Evolutionary conservation across 2,113 vertebrate genomes (phyloP), one percentile per base, ranked within the genome.

Genomic region (Syrmaticus mikado): DNA sequence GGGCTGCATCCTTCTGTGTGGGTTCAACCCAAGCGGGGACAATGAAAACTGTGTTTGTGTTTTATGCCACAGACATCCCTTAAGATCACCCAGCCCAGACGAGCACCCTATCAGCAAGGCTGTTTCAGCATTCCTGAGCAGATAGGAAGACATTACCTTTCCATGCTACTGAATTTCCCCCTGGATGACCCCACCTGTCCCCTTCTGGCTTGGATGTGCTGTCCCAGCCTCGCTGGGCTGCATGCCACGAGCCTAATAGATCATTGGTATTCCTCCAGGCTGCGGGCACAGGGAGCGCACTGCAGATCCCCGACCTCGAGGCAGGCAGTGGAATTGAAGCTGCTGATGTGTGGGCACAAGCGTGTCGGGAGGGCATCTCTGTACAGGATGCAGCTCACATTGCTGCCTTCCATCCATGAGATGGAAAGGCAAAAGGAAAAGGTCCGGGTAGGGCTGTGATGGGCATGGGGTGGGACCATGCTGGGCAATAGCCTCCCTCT

Each of bases 1-100:
- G 20, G 46, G 38, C 38, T 4, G 0, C 17, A 38, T 85, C 72
- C 25, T 27, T 64, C 58, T 30, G 3, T 0, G 2, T 13, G 65
- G 8, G 27, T 38, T 32, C 28, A 60, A 6, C 28, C 64, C 52
- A 6, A 7, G 0, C 0, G 3, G 74, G 13, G 27, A 36, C 25
- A 60, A 36, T 9, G 13, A 84, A 40, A 53, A 48, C 38, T 36
- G 43, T 4, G 2, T 28, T 8, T 53, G 43, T 20, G 45, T 32
- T 68, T 45, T 28, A 18, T 28, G 36, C 61, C 32, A 14, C 34
- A 32, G 34, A 40, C 2, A 2, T 25, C n/a, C 61, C 27, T 68
- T 70, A 38, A 53, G 27, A 10, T n/a, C 40, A 34, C 24, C 20
- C 34, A 71, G 87, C 14, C 66, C 50, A 22, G 36, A 72, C 66